Evolutionary conservation across 2,113 vertebrate genomes (phyloP), one percentile per base, ranked within the genome.

Genomic region (Tapirus terrestris): DNA sequence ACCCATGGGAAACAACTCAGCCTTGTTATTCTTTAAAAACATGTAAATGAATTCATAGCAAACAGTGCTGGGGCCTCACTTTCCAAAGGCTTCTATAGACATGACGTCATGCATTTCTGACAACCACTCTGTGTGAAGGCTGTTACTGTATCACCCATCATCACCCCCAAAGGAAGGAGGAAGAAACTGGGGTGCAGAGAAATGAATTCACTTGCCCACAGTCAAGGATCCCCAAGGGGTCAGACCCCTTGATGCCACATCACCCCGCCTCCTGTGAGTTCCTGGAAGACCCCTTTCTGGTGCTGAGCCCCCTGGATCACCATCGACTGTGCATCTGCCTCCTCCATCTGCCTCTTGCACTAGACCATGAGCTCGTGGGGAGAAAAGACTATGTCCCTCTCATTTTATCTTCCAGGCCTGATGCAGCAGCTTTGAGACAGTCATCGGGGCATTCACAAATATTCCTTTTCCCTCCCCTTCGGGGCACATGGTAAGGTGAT

Each of bases 11-110:
- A 95, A 60, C 33, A 65, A 33, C 29, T 72, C 87, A 36, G 58
- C 0, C 0, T 4, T 56, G 27, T 63, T 70, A 45, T 73, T 87
- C 65, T 73, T 63, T 18, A 13, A 82, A 81, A 86, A 51, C n/a
- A 9, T 95, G 96, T 61, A 18, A 97, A 96, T 96, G 56, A 87
- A 97, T 95, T 92, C 96, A 94, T 4, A n/a, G 97, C 73, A 58
- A 56, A 23, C 3, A 2, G 0, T 0, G 2, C 48, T 7, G 48
- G 25, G 11, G 33, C 51, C 82, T 92, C 93, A 60, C 92, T 89
- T 68, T 68, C 53, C 88, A 27, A 14, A 45, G 56, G 11, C 65
- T 70, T 56, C 68, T 20, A 1, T 39, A 81, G 85, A 53, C 20
- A 23, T n/a, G 14, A 45, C 29, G 45, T 48, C 76, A 23, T 1